Evolutionary conservation across 2,797 vertebrate species (phyloP).

Genomic region (Pampus argenteus): DNA sequence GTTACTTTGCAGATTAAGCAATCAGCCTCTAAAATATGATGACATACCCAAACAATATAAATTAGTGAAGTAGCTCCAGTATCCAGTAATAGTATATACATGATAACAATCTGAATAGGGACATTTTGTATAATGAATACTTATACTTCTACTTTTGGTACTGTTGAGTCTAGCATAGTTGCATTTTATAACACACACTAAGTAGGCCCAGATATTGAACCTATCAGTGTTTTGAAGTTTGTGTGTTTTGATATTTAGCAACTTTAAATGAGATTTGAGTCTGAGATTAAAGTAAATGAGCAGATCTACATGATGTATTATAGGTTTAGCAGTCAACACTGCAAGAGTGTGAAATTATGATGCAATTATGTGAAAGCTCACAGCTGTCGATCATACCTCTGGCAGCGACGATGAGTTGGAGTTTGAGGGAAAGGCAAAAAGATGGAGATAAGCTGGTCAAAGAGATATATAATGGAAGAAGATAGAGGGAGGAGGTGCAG

Average conservation of each 20-base stretch:
- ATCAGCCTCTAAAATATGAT: not conserved
- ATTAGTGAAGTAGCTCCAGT: not conserved
- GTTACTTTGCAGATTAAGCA: not conserved
- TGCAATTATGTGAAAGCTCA: conserved; percentile 70
- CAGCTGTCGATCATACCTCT: conserved; percentile 57
- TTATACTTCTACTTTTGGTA: too few species aligned
- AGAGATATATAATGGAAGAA: conserved; percentile 30
- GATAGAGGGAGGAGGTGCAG: not conserved
- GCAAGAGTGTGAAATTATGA: conserved; percentile 63
- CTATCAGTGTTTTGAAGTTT: too few species aligned
- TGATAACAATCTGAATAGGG: not conserved
- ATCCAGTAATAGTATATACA: not conserved
- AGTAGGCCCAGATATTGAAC: too few species aligned
- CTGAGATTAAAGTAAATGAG: conserved; percentile 1
- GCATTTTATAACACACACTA: too few species aligned
- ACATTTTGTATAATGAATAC: too few species aligned
- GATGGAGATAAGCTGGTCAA: conserved; percentile 53
- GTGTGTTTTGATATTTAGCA: too few species aligned
- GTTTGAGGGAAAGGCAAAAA: conserved; percentile 20
- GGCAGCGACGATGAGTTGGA: conserved; percentile 32
- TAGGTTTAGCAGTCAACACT: conserved; percentile 22
- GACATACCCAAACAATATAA: not conserved
- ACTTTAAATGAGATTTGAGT: conserved; percentile 18
- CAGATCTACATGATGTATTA: conserved; percentile 28
- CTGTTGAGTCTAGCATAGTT: too few species aligned